Conservation (phyloP, 2,888 invertebrate species). For the Acleris literana region DNA sequence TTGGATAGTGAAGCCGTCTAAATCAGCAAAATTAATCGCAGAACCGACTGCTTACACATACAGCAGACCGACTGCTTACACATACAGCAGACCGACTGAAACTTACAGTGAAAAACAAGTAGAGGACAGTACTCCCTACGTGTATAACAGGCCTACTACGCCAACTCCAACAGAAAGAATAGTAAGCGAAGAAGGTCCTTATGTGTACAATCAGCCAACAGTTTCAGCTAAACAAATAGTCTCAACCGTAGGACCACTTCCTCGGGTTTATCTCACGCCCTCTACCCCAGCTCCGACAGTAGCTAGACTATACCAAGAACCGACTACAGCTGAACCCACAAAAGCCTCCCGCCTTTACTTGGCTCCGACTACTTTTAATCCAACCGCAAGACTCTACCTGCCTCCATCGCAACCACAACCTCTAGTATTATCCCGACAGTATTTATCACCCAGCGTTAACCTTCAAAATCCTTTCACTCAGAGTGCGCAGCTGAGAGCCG, state of each 20-base stretch:
- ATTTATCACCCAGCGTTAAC: constrained; percentile 53
- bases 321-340: constrained; percentile 53
- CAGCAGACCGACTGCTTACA: constrained; percentile 53
- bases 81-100: constrained; percentile 58
- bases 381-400: constrained; percentile 60
- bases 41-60: constrained; percentile 64
- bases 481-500: constrained; percentile 52
- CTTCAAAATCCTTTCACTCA: constrained; percentile 50
- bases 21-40: constrained; percentile 57
- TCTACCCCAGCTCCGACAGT: constrained; percentile 52
- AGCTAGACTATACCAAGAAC: constrained; percentile 50
- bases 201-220: constrained; percentile 47
- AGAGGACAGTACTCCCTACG: constrained; percentile 56
- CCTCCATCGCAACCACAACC: constrained; percentile 53
- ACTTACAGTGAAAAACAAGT: constrained; percentile 50
- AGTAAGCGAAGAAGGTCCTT: constrained; percentile 33
- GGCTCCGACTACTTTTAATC: constrained; percentile 65
- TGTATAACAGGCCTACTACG: constrained; percentile 47
- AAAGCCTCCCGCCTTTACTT: constrained; percentile 58
- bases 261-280: constrained; percentile 50
- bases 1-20: constrained; percentile 75
- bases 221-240: constrained; percentile 43
- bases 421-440: constrained; percentile 55
- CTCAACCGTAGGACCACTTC: constrained; percentile 47
- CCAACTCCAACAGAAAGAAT: constrained; percentile 32